Percentiles rank a stretch among this genome's conserved stretches.
These are phyloP conservation scores for Phalacrocorax aristotelis DNA, from an alignment of 2,113 vertebrate species.

Conservation along the genomic window DNA sequence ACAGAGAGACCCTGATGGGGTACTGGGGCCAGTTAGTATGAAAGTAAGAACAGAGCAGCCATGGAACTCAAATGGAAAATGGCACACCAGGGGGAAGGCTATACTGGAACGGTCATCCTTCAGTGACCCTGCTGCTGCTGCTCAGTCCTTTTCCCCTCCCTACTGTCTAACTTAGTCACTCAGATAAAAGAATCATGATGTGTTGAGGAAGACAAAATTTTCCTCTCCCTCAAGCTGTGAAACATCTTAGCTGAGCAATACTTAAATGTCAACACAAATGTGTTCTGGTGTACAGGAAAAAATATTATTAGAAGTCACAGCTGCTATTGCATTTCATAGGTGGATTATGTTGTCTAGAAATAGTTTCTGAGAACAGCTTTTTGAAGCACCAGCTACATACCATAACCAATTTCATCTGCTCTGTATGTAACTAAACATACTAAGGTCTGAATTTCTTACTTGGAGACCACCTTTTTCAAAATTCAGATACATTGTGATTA, in stretches of 20 bases:
- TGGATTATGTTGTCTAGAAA: not conserved
- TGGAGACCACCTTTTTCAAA: not conserved
- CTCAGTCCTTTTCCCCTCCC: not conserved
- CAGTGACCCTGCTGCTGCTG: not conserved
- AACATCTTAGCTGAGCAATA: slow-evolving; percentile 16
- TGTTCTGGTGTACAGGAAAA: not conserved
- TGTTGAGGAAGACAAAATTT: not conserved
- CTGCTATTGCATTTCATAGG: slow-evolving; percentile 12
- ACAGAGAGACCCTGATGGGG: not conserved
- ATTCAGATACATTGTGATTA: not conserved
- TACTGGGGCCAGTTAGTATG: not conserved
- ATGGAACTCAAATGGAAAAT: not conserved
- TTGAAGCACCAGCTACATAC: not conserved
- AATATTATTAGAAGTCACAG: slow-evolving; percentile 25
- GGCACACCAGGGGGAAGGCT: not conserved
- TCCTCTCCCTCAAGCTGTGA: not conserved
- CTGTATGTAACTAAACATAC: not conserved
- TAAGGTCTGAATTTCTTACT: not conserved
- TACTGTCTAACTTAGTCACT: not conserved
- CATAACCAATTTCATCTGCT: not conserved
- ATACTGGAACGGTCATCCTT: not conserved
- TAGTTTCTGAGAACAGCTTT: not conserved
- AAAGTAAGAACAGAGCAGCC: not conserved
- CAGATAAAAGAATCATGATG: not conserved
- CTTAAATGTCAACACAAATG: slow-evolving; percentile 16